These are phyloP conservation scores for Cyprinodon diabolis DNA, from an alignment of 2,797 vertebrate species.

Conservation along the genomic window DNA sequence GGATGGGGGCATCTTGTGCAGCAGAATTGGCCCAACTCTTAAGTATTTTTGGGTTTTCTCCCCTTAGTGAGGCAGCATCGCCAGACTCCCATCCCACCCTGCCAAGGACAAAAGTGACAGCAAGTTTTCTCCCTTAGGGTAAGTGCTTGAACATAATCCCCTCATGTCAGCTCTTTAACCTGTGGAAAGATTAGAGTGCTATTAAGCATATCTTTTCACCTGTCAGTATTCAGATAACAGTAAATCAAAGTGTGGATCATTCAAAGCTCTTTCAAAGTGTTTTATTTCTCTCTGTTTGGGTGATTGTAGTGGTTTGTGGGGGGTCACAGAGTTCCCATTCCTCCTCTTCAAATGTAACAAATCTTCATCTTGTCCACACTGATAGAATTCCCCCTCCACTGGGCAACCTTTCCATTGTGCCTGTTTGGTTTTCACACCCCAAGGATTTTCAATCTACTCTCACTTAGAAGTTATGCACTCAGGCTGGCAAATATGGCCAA, in stretches of 20 bases:
- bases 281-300: slow-evolving; percentile 41
- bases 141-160: slow-evolving; percentile 58
- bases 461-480: slow-evolving; percentile 79
- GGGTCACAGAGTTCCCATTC: slow-evolving; percentile 61
- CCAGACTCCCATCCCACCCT: slow-evolving; percentile 56
- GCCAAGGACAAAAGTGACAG: slow-evolving; percentile 72
- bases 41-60: slow-evolving; percentile 34
- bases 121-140: slow-evolving; percentile 76
- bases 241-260: slow-evolving; percentile 11
- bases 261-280: slow-evolving; percentile 17
- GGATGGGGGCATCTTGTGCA: slow-evolving; percentile 13
- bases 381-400: slow-evolving; percentile 81
- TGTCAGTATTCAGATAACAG: slow-evolving; percentile 39
- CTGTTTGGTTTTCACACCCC: slow-evolving; percentile 82
- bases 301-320: slow-evolving; percentile 49
- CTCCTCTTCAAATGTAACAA: slow-evolving; percentile 69
- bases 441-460: slow-evolving; percentile 82
- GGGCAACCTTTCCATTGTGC: slow-evolving; percentile 76
- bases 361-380: slow-evolving; percentile 78
- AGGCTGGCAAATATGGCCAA: slow-evolving; percentile 61
- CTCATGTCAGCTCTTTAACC: slow-evolving; percentile 49
- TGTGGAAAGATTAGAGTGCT: slow-evolving; percentile 42
- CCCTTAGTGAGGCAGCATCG: slow-evolving; percentile 68
- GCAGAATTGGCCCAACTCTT: slow-evolving; percentile 47
- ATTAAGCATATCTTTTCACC: slow-evolving; percentile 21